Evolutionary conservation across 1,140 invertebrate genomes (phyloP), one percentile per base, ranked within the genome.

Genomic region (Harlomillsia oculata): DNA sequence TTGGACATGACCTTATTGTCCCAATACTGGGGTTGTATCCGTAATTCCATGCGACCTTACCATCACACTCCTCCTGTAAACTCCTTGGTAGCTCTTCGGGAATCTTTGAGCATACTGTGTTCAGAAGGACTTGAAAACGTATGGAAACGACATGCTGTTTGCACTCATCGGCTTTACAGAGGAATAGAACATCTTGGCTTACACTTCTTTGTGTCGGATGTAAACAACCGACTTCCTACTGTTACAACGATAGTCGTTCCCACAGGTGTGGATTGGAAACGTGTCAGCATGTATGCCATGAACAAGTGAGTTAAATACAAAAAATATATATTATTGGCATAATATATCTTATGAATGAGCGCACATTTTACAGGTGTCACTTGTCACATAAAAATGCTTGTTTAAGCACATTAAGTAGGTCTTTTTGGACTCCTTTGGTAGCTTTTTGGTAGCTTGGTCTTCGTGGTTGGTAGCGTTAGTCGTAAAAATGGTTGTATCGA

Each of bases 51-150:
- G 0, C 66, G 77, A 23, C 64, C 72, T 50, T 90, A 89, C 68
- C 87, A 90, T 69, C 87, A 90, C 68, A 94, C 90, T 0, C 78
- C 82, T 18, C 82, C 81, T 4, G 76, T 87, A 0, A 86, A 79
- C 14, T 69, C 85, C 48, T 64, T 92, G 0, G 92, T 85, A 71
- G 85, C 80, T 0, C 67, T 94, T 8, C 76, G 88, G 5, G 82
- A 87, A 67, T 85, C 81, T 23, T 69, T 93, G 23, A 77, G 83
- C 2, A 73, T 81, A 56, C 65, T 91, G 16, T 78, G 75, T n/a
- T 80, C 82, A 55, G 81, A 88, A 72, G 83, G 84, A 1, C 72
- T 92, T 11, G 77, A 78, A 51, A 75, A 76, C n/a, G 75, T 77
- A 2, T 87, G 87, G 78, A 69, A 73, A 11, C 76, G 83, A 14